phyloP scores from a whole-genome alignment of 1,140 invertebrate genomes.

The Sinonovacula constricta region DNA sequence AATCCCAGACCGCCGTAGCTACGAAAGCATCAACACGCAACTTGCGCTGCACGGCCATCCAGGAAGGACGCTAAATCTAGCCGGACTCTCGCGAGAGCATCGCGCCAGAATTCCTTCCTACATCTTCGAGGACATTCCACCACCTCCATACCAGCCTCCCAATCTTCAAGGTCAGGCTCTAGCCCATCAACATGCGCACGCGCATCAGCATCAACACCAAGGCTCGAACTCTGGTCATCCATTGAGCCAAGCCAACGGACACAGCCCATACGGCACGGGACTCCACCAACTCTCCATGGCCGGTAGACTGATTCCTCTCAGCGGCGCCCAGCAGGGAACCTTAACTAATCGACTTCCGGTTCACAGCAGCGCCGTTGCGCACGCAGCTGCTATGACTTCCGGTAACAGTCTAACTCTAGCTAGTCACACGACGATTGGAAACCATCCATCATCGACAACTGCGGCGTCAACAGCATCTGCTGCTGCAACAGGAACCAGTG shows the following conservation, averaged over 20 bases:
- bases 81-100: slow-evolving; percentile 40
- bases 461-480: too few relatives aligned
- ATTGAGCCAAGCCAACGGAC: slow-evolving; percentile 19
- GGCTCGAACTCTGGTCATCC: slow-evolving; percentile 46
- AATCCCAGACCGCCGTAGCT: slow-evolving; percentile 73
- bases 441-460: slow-evolving; percentile 26
- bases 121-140: slow-evolving; percentile 73
- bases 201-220: slow-evolving; percentile 33
- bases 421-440: slow-evolving; percentile 28
- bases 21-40: slow-evolving; percentile 74
- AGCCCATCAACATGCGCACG: too few relatives aligned
- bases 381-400: slow-evolving; percentile 19
- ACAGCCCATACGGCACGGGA: slow-evolving; percentile 8
- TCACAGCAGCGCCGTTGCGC: slow-evolving; percentile 6
- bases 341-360: slow-evolving; percentile 21
- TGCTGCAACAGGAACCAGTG: slow-evolving; percentile 27
- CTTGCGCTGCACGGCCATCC: slow-evolving; percentile 58
- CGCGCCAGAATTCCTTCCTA: slow-evolving; percentile 60
- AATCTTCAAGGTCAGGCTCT: slow-evolving; percentile 31
- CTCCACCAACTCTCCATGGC: slow-evolving; percentile 42
- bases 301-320: slow-evolving; percentile 27
- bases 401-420: slow-evolving; percentile 2
- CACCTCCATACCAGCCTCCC: slow-evolving; percentile 73
- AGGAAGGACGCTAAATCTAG: slow-evolving; percentile 50
- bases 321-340: slow-evolving; percentile 21